These are phyloP conservation scores for Conchocele bisecta DNA, from an alignment of 2,888 invertebrate species.

Conservation along the genomic window DNA sequence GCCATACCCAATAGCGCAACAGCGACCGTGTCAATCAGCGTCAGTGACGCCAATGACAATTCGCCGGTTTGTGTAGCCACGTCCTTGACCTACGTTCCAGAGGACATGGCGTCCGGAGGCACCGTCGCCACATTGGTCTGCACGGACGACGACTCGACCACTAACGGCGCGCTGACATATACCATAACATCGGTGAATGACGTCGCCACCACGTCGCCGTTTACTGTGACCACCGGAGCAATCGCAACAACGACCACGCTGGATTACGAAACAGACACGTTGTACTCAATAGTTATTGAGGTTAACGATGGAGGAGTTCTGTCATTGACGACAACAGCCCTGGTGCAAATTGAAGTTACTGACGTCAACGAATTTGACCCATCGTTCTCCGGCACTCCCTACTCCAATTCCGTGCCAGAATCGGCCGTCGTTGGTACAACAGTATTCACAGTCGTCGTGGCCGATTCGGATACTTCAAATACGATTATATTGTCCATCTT, in stretches of 20 bases:
- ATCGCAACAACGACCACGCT: constrained; percentile 31
- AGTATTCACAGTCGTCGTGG: constrained; percentile 54
- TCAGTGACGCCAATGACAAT: constrained; percentile 75
- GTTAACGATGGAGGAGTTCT: constrained; percentile 38
- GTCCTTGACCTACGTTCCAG: too few species aligned
- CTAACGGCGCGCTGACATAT: constrained; percentile 54
- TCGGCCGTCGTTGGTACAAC: constrained; percentile 51
- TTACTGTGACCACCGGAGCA: constrained; percentile 52
- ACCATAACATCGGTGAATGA: constrained; percentile 57
- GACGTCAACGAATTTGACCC: constrained; percentile 68
- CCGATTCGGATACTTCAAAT: constrained; percentile 63
- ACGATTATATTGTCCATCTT: constrained; percentile 28
- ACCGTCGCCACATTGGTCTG: constrained; percentile 59
- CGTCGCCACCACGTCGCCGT: constrained; percentile 39
- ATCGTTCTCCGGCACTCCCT: constrained; percentile 41
- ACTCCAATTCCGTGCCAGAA: constrained; percentile 57
- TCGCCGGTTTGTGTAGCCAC: constrained; percentile 45
- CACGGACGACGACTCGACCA: constrained; percentile 59
- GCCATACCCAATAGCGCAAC: too few species aligned
- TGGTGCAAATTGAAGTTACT: constrained; percentile 34
- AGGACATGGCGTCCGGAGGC: constrained; percentile 32
- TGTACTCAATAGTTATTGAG: constrained; percentile 34
- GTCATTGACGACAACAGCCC: constrained; percentile 35
- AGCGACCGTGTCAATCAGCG: constrained; percentile 66
- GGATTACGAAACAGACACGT: constrained; percentile 37